Base-by-base conservation (phyloP, 2,888 invertebrate species). In the Cosmopolites sordidus region DNA sequence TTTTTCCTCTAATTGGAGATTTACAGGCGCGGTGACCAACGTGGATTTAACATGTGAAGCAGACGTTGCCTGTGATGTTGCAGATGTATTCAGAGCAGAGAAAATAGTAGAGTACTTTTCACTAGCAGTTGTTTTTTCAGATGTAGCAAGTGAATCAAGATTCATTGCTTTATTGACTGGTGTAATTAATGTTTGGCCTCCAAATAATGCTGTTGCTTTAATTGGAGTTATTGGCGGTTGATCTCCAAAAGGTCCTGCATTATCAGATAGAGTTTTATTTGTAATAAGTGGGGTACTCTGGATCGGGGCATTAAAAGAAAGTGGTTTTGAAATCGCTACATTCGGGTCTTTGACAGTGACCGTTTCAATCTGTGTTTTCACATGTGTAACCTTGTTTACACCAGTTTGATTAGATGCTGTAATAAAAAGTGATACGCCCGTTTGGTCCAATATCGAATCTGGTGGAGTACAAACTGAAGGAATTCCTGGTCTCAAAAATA, bases 401-500 rank as follows among this genome's bases (percentile, higher is more conserved):
- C 11, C n/a, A 33, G n/a, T 33, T 33, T 5, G 33, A 42, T n/a
- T 38, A 16, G 40, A 15, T 29, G 18, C 11, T 11, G 22, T 33
- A 18, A 58, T 48, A 53, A 67, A 67, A n/a, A 51, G 55, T 18
- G 22, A 17, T 17, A 64, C 43, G 2, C 67, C 67, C 42, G 59
- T 62, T 8, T 44, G 40, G 51, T 69, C 68, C 9, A 22, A 39
- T 5, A 69, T 43, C 17, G 53, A 41, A 56, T 68, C 67, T 29
- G 67, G 63, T 6, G 86, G 80, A 0, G 77, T 73, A 66, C 89
- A 89, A 67, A 46, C 75, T 75, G 11, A 39, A 0, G 79, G 73
- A 0, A 78, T 78, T 33, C 79, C 79, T 0, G 80, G 76, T 44
- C 79, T 77, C 42, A 86, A 69, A 73, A 91, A 89, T 2, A 90